Conservation (phyloP, 1,140 invertebrate genomes). For the Rhynchophorus ferrugineus region DNA sequence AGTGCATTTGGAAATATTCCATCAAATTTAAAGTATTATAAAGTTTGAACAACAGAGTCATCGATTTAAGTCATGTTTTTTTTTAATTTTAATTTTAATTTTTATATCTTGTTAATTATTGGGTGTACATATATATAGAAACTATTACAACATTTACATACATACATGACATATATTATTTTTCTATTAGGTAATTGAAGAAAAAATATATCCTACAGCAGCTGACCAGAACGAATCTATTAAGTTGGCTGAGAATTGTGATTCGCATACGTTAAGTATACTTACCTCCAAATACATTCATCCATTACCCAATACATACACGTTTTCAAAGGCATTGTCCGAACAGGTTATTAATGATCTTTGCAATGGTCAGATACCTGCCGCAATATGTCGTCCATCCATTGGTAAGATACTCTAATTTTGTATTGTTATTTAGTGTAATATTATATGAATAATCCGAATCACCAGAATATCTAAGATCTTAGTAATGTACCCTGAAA, state of each 20-base stretch:
- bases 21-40: too few relatives aligned
- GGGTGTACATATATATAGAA: too few relatives aligned
- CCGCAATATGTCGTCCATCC: conserved; percentile 82
- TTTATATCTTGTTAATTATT: too few relatives aligned
- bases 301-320: conserved; percentile 77
- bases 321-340: conserved; percentile 75
- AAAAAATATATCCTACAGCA: conserved; percentile 74
- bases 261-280: conserved; percentile 56
- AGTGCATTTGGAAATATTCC: too few relatives aligned
- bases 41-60: too few relatives aligned
- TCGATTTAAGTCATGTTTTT: too few relatives aligned
- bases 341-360: conserved; percentile 69
- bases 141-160: neutral
- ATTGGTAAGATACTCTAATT: conserved; percentile 62
- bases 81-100: too few relatives aligned
- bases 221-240: conserved; percentile 80
- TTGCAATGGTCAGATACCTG: conserved; percentile 57
- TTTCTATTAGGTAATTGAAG: conserved; percentile 47
- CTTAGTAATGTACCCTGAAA: too few relatives aligned
- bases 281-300: conserved; percentile 65
- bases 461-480: too few relatives aligned
- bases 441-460: too few relatives aligned
- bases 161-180: neutral
- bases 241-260: conserved; percentile 69
- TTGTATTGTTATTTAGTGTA: too few relatives aligned